A percentile compares a stretch with the other conserved stretches of the same genome.
Conservation (phyloP, 2,888 invertebrate genomes). For the Coenonympha arcania region DNA sequence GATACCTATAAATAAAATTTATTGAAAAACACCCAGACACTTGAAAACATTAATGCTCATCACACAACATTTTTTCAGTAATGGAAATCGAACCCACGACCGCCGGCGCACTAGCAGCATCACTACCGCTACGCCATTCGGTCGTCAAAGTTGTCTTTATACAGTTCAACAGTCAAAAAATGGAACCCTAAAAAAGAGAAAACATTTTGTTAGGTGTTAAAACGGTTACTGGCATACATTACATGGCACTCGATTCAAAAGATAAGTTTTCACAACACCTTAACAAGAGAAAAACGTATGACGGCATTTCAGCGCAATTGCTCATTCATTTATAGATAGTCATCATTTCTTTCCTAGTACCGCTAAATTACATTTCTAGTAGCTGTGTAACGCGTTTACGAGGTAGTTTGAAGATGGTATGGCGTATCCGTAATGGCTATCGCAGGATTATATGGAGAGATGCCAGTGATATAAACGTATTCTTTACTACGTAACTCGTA, state of each 20-base stretch:
- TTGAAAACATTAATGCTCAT: no score
- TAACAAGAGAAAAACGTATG: conserved; percentile 56
- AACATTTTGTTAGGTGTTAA: background rate
- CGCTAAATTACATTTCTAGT: conserved; percentile 73
- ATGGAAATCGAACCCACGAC: no score
- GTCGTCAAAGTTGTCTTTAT: no score
- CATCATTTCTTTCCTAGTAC: conserved; percentile 68
- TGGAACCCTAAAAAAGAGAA: background rate
- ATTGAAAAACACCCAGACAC: no score
- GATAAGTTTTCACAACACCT: conserved; percentile 67
- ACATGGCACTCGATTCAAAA: conserved; percentile 40
- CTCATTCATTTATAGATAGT: conserved; percentile 65
- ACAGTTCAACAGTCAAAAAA: background rate
- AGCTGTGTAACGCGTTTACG: conserved; percentile 69
- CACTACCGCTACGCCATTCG: no score
- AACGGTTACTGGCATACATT: conserved; percentile 14
- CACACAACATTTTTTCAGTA: no score
- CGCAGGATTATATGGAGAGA: conserved; percentile 70
- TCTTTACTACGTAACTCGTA: conserved; percentile 64
- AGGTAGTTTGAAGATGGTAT: conserved; percentile 69
- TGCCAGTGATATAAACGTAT: conserved; percentile 63
- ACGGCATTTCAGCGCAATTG: conserved; percentile 43
- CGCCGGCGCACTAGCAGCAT: no score
- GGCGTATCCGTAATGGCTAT: conserved; percentile 68
- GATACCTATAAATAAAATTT: no score